Base-by-base conservation (phyloP, 2,888 invertebrate species). In the Oxytorus armatus region DNA sequence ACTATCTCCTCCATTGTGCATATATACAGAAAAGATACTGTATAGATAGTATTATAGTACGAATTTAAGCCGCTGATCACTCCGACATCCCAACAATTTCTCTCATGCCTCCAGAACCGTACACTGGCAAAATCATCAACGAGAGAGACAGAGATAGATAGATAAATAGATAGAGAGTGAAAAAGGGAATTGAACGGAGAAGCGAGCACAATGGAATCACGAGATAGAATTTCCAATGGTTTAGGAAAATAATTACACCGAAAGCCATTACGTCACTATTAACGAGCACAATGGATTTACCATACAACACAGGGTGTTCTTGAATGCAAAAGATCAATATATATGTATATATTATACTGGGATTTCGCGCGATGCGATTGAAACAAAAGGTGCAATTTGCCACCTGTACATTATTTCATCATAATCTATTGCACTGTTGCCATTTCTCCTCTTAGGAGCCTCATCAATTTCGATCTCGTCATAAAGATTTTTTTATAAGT, bases 41-140 rank as follows among this genome's bases (percentile, higher is more conserved):
- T 29, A 49, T 11, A 3, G 57, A 57, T 70, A 42, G 76, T 72
- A 70, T 75, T 79, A 65, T 21, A 65, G 42, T 23, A 51, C 39
- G 21, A 47, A 70, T 65, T 69, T 57, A 55, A 75, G 75, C 70
- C 70, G 57, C 70, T 79, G 57, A 79, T 75, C 69, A 70, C 69
- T 63, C 61, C 55, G 55, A 53, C 57, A 66, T 59, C 51, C 65
- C 36, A 44, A 73, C 51, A 53, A 75, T 75, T 79, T 75, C 65
- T 42, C 42, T 65, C 70, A 69, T 57, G 65, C 70, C 65, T 70
- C 65, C 59, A n/a, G 42, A 57, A 57, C 53, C 69, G 39, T 16
- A 29, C 75, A 59, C 49, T 70, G 57, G 65, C 21, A 49, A 33
- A 73, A 73, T 21, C 53, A 73, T 61, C 44, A 42, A 42, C 59